A percentile compares a stretch with the other conserved stretches of the same genome.
Evolutionary conservation across 1,140 invertebrate species (phyloP).

Genomic region (Pantala flavescens): DNA sequence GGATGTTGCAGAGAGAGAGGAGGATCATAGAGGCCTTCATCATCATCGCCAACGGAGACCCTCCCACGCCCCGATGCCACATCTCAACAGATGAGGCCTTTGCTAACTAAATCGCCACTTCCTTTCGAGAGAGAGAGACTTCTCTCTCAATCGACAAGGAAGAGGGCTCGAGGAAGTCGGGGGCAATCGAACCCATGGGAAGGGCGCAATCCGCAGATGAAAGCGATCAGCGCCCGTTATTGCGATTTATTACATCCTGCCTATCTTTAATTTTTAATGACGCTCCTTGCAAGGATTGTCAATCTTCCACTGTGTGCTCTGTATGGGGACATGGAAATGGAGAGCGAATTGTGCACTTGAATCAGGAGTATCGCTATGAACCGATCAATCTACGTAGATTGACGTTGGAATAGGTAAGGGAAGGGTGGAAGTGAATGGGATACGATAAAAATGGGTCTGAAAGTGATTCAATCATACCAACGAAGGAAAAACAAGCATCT

Average conservation of each 20-base stretch:
- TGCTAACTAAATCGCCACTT: not conserved
- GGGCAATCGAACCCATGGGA: not conserved
- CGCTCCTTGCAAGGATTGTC: too few species aligned
- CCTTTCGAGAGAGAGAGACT: not conserved
- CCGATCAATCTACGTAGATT: too few species aligned
- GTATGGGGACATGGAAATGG: too few species aligned
- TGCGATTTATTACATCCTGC: slow-evolving; percentile 9
- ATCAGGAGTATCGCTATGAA: too few species aligned
- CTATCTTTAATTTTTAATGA: not conserved
- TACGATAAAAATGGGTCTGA: too few species aligned
- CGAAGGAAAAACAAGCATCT: too few species aligned
- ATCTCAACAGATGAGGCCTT: not conserved
- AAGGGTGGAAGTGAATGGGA: too few species aligned
- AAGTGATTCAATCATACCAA: too few species aligned
- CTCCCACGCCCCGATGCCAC: not conserved
- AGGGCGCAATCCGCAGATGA: not conserved
- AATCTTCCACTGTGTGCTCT: too few species aligned
- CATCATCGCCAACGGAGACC: not conserved
- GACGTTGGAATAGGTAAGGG: too few species aligned
- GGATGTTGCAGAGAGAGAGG: not conserved
- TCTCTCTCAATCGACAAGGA: not conserved
- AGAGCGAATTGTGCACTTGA: too few species aligned
- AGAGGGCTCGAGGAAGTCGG: not conserved
- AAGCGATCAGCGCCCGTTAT: not conserved
- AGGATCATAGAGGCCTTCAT: not conserved